Evolutionary conservation across 2,888 invertebrate species (phyloP).

Genomic region (Cactoblastis cactorum): DNA sequence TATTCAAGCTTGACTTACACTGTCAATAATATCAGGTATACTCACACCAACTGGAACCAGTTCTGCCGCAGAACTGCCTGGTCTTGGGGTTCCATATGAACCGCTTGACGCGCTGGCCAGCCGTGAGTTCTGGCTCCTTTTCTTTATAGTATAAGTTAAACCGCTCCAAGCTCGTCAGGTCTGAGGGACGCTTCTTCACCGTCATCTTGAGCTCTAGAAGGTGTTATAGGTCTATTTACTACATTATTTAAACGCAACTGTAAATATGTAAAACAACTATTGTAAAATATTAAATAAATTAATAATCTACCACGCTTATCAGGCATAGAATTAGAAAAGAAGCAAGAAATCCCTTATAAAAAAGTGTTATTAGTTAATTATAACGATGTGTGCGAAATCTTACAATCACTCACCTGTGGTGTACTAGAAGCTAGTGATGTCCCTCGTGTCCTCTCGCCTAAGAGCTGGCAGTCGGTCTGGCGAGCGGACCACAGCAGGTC

Average conservation of each 20-base stretch:
- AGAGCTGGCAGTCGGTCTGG: slow-evolving; percentile 23
- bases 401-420: not conserved
- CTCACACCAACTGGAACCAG: slow-evolving; percentile 91
- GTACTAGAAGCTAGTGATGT: slow-evolving; percentile 2
- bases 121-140: slow-evolving; percentile 79
- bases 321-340: too few relatives aligned
- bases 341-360: too few relatives aligned
- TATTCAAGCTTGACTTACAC: not conserved
- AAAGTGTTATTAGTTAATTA: too few relatives aligned
- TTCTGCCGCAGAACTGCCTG: slow-evolving; percentile 87
- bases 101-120: slow-evolving; percentile 78
- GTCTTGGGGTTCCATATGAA: slow-evolving; percentile 89
- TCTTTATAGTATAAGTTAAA: slow-evolving; percentile 83
- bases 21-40: too few relatives aligned
- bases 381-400: too few relatives aligned
- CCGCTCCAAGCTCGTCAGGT: slow-evolving; percentile 78
- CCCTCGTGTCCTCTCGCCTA: slow-evolving; percentile 24
- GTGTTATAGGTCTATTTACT: not conserved
- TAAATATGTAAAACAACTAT: too few relatives aligned
- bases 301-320: too few relatives aligned
- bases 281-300: too few relatives aligned
- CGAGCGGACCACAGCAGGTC: slow-evolving; percentile 25
- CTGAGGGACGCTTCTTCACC: slow-evolving; percentile 75
- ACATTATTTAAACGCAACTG: too few relatives aligned
- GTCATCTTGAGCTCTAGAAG: slow-evolving; percentile 56